phyloP scores from a whole-genome alignment of 2,113 vertebrate species.

The Anarrhichthys ocellatus region DNA sequence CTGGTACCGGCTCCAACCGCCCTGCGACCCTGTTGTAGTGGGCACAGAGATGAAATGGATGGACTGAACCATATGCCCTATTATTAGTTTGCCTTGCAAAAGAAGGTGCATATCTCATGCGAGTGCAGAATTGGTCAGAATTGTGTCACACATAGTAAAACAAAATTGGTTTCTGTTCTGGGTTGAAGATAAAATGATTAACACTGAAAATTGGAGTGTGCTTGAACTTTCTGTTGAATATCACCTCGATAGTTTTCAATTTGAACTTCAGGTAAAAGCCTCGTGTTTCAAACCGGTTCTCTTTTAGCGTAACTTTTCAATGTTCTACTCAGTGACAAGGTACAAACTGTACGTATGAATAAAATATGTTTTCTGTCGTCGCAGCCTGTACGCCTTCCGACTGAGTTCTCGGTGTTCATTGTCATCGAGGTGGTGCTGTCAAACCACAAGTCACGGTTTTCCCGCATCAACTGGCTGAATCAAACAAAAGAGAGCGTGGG shows the following conservation, averaged over 20 bases:
- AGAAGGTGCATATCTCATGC: slow-evolving; percentile 30
- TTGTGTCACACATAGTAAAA: slow-evolving; percentile 1
- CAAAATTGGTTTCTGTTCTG: slow-evolving; percentile 9
- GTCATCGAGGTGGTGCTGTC: slow-evolving; percentile 33
- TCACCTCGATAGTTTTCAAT: slow-evolving; percentile 18
- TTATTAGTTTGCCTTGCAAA: slow-evolving; percentile 55
- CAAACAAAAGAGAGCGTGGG: slow-evolving; percentile 54
- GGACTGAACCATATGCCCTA: slow-evolving; percentile 52
- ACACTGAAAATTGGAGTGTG: background rate
- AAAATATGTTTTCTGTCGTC: background rate
- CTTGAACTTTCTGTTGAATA: slow-evolving; percentile 27
- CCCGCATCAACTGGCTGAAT: slow-evolving; percentile 27
- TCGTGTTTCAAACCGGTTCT: slow-evolving; percentile 14
- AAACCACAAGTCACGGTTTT: slow-evolving; percentile 44
- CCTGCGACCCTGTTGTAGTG: slow-evolving; percentile 8
- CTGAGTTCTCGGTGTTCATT: slow-evolving; percentile 29
- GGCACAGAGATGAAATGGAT: slow-evolving; percentile 27
- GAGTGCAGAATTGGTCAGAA: background rate
- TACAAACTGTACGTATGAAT: slow-evolving; percentile 7
- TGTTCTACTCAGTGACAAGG: background rate
- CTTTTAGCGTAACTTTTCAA: slow-evolving; percentile 1
- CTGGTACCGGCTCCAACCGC: slow-evolving; percentile 18
- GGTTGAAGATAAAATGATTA: slow-evolving; percentile 11
- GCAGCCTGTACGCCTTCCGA: background rate
- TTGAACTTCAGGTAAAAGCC: slow-evolving; percentile 27